Percentiles rank a stretch among this genome's conserved stretches.
These are phyloP conservation scores for Dermatophagoides farinae DNA, from an alignment of 1,140 invertebrate species.

Conservation along the genomic window DNA sequence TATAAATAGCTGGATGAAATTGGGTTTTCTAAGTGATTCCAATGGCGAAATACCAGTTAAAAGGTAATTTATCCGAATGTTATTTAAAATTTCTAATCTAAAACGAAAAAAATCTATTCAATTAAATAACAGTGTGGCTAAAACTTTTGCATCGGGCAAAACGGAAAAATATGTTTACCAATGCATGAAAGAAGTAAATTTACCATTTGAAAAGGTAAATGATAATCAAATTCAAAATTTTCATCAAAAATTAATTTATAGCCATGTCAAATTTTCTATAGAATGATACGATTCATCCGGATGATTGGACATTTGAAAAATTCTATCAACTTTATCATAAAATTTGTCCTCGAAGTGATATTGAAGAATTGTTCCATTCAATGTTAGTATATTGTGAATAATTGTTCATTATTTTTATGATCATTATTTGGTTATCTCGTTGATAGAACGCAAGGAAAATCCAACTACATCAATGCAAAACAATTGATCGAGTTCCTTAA, in stretches of 20 bases:
- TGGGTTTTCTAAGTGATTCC: conserved; percentile 74
- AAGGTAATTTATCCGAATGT: conserved; percentile 29
- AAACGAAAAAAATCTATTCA: neutral
- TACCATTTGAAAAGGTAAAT: conserved; percentile 81
- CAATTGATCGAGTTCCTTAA: conserved; percentile 89
- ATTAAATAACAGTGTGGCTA: conserved; percentile 43
- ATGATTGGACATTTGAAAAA: conserved; percentile 92
- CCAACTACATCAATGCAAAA: conserved; percentile 58
- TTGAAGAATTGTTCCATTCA: conserved; percentile 88
- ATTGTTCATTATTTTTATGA: neutral
- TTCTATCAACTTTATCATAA: conserved; percentile 97
- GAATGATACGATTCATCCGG: conserved; percentile 82
- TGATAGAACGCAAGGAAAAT: conserved; percentile 73
- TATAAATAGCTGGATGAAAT: conserved; percentile 79
- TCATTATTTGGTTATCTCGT: conserved; percentile 16
- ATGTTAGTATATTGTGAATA: conserved; percentile 47
- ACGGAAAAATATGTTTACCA: conserved; percentile 97
- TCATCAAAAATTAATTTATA: neutral
- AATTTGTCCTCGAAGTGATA: conserved; percentile 96
- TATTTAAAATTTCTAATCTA: neutral
- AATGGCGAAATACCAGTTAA: conserved; percentile 90
- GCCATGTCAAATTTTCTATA: conserved; percentile 22
- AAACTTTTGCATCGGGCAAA: conserved; percentile 86
- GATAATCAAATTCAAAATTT: neutral
- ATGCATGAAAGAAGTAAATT: conserved; percentile 71